A percentile compares a stretch with the other conserved stretches of the same genome.
These are phyloP conservation scores for Creontiades dilutus DNA, from an alignment of 2,888 invertebrate species.

Conservation along the genomic window DNA sequence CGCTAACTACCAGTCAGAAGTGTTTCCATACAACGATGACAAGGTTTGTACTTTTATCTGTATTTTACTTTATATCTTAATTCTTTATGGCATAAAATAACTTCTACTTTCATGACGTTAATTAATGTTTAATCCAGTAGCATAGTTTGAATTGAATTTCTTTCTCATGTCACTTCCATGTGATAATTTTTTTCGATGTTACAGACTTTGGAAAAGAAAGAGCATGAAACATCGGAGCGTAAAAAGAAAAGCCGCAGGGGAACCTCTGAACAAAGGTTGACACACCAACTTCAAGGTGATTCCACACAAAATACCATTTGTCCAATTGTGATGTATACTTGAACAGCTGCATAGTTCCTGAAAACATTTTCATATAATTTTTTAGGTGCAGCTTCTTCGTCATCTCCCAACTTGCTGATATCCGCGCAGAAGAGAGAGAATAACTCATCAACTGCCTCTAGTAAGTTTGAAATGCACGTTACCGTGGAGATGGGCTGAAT, in stretches of 20 bases:
- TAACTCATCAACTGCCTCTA: no score
- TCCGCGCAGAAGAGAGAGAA: not conserved
- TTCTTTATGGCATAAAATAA: no score
- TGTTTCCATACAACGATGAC: slow-evolving; percentile 71
- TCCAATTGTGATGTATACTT: no score
- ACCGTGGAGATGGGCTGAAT: no score
- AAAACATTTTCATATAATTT: not conserved
- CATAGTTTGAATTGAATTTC: no score
- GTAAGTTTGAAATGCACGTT: no score
- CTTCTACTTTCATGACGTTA: no score
- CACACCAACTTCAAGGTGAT: slow-evolving; percentile 11
- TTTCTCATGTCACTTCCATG: not conserved
- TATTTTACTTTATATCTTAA: not conserved
- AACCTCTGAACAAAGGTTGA: not conserved
- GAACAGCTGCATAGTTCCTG: no score
- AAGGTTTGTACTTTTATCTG: not conserved
- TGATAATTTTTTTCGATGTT: not conserved
- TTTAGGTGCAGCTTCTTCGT: slow-evolving; percentile 7
- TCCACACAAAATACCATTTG: no score
- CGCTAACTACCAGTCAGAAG: slow-evolving; percentile 69
- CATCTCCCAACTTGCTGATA: slow-evolving; percentile 38
- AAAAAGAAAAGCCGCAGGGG: slow-evolving; percentile 29
- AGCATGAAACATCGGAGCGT: not conserved
- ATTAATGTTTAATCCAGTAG: no score
- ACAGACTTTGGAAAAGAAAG: slow-evolving; percentile 15